Evolutionary conservation across 35 echinoderm and acorn worm genomes (phyloP).

Genomic region (Heliocidaris tuberculata): DNA sequence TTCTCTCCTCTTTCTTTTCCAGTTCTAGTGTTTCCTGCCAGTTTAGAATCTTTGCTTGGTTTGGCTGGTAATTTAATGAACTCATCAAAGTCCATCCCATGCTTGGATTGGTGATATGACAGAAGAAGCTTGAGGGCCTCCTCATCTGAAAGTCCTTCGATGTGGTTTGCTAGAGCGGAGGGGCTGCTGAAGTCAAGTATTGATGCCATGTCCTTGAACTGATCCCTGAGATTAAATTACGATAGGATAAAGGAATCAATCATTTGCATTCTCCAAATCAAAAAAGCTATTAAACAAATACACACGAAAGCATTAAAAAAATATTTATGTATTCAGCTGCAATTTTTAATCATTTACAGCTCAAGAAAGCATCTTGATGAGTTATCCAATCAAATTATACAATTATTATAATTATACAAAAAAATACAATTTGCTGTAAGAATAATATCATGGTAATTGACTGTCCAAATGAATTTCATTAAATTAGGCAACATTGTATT

Average conservation of each 20-base stretch:
- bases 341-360: background rate
- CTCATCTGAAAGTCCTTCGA: constrained; percentile 44
- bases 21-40: background rate
- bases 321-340: background rate
- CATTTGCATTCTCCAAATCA: background rate
- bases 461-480: too few relatives aligned
- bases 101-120: constrained; percentile 53
- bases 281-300: too few relatives aligned
- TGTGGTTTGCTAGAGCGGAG: constrained; percentile 48
- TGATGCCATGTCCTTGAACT: constrained; percentile 65
- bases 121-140: constrained; percentile 28
- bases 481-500: too few relatives aligned
- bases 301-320: background rate
- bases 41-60: background rate
- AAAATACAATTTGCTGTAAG: background rate
- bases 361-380: background rate
- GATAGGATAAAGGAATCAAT: background rate
- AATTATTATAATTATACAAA: background rate
- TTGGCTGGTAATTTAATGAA: background rate
- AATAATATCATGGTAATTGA: too few relatives aligned
- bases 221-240: constrained; percentile 47
- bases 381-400: background rate
- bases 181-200: constrained; percentile 21
- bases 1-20: background rate
- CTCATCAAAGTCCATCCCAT: constrained; percentile 44